phyloP scores from a whole-genome alignment of 2,888 invertebrate genomes.

The Matsumyia berberina region DNA sequence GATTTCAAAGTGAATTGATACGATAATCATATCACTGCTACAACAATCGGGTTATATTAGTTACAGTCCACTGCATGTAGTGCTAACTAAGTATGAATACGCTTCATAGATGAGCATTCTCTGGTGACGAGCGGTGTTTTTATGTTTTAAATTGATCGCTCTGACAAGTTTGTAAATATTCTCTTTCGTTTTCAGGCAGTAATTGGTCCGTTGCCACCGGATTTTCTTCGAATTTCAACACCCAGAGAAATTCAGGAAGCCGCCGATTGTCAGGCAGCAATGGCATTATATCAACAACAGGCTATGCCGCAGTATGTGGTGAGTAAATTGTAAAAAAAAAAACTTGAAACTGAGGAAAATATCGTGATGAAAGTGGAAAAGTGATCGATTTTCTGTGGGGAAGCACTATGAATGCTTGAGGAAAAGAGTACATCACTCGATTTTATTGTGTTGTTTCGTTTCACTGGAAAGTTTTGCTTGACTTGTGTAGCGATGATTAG shows the following conservation, averaged over 20 bases:
- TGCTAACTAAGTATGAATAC: constrained; percentile 24
- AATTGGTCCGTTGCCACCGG: constrained; percentile 79
- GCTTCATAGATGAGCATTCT: neutral
- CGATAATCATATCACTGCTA: constrained; percentile 1
- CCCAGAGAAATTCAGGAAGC: constrained; percentile 79
- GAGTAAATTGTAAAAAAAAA: constrained; percentile 34
- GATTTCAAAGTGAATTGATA: constrained; percentile 31
- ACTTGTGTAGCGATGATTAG: too few species aligned
- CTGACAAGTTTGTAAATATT: neutral
- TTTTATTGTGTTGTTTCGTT: neutral
- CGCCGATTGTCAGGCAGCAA: constrained; percentile 80
- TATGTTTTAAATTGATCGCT: neutral
- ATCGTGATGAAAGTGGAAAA: neutral
- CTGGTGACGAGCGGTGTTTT: neutral
- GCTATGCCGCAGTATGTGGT: constrained; percentile 79
- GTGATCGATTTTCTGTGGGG: constrained; percentile 29
- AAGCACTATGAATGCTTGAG: constrained; percentile 43
- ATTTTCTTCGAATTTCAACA: constrained; percentile 80
- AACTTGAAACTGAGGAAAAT: neutral
- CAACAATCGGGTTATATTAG: constrained; percentile 8
- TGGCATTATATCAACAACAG: constrained; percentile 81
- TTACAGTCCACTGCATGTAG: constrained; percentile 25
- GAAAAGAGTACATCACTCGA: neutral
- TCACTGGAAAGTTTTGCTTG: too few species aligned
- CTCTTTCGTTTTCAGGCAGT: constrained; percentile 77